Percentiles rank a stretch among this genome's conserved stretches.
These are phyloP conservation scores for Siphonodentalium dalli DNA, from an alignment of 2,888 invertebrate species.

Conservation along the genomic window DNA sequence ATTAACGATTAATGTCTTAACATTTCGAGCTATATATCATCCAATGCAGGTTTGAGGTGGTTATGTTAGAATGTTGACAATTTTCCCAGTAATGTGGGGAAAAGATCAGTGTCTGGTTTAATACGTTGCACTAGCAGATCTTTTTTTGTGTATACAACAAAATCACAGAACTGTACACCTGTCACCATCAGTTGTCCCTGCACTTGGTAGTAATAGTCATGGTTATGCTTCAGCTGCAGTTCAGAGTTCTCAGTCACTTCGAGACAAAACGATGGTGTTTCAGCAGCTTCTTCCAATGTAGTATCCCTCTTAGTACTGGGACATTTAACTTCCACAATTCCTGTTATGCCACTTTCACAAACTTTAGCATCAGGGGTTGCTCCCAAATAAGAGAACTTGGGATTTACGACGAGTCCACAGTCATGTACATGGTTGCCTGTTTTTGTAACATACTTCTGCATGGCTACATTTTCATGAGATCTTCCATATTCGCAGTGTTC, in stretches of 20 bases:
- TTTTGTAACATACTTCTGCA: slow-evolving; percentile 14
- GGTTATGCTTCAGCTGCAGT: slow-evolving; percentile 15
- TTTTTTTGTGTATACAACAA: slow-evolving; percentile 19
- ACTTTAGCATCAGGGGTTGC: slow-evolving; percentile 23
- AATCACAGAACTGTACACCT: slow-evolving; percentile 19
- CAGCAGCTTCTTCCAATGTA: slow-evolving; percentile 12
- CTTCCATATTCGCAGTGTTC: slow-evolving; percentile 14
- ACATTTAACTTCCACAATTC: slow-evolving; percentile 28
- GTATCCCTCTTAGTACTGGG: slow-evolving; percentile 19
- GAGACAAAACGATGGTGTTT: too few relatives aligned
- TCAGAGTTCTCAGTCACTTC: too few relatives aligned
- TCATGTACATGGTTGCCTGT: slow-evolving; percentile 21
- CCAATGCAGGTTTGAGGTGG: too few relatives aligned
- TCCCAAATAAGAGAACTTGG: slow-evolving; percentile 23
- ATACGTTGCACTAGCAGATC: slow-evolving; percentile 15
- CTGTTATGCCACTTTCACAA: slow-evolving; percentile 13
- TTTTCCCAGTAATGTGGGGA: too few relatives aligned
- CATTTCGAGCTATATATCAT: too few relatives aligned
- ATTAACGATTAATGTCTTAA: too few relatives aligned
- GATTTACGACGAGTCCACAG: slow-evolving; percentile 12
- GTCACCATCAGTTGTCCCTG: slow-evolving; percentile 21
- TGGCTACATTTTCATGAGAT: slow-evolving; percentile 13
- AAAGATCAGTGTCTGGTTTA: neutral
- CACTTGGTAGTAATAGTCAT: slow-evolving; percentile 23
- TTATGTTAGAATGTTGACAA: too few relatives aligned